phyloP scores from a whole-genome alignment of 2,888 invertebrate genomes.

The Helleia helle region DNA sequence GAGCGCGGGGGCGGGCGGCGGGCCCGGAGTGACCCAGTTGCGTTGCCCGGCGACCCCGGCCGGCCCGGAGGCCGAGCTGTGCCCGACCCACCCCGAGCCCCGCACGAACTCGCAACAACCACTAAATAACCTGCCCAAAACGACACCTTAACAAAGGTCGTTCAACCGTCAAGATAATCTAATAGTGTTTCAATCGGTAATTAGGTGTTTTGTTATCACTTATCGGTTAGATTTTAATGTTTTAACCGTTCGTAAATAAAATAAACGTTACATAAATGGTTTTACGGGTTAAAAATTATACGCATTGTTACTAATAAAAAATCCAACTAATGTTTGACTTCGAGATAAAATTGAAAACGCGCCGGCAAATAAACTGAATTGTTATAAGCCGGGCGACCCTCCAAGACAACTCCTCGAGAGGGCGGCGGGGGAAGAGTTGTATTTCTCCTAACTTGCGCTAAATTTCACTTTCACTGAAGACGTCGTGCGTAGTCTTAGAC shows the following conservation, averaged over 20 bases:
- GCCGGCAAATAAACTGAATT: conserved; percentile 69
- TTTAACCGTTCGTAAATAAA: too few relatives aligned
- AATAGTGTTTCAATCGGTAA: too few relatives aligned
- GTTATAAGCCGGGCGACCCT: conserved; percentile 66
- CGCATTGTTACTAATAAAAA: not conserved
- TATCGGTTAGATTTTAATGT: too few relatives aligned
- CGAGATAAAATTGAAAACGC: conserved; percentile 46
- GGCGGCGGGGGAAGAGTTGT: conserved; percentile 53
- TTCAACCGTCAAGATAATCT: conserved; percentile 58
- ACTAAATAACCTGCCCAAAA: conserved; percentile 72
- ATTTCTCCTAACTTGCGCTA: conserved; percentile 72
- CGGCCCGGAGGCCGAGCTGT: conserved; percentile 30
- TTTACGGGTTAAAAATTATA: not conserved
- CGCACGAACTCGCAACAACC: conserved; percentile 27
- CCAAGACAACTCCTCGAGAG: conserved; percentile 33
- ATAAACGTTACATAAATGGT: too few relatives aligned
- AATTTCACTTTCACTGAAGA: conserved; percentile 74
- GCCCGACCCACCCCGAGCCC: conserved; percentile 28
- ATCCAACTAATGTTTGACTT: conserved; percentile 7
- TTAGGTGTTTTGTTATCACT: too few relatives aligned
- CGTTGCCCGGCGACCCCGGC: conserved; percentile 66
- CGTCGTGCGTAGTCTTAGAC: conserved; percentile 66
- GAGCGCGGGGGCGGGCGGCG: conserved; percentile 39
- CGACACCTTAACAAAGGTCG: conserved; percentile 72
- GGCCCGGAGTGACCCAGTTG: conserved; percentile 71